Base-by-base conservation (phyloP, 2,888 invertebrate genomes). In the Ormyrus thymus region DNA sequence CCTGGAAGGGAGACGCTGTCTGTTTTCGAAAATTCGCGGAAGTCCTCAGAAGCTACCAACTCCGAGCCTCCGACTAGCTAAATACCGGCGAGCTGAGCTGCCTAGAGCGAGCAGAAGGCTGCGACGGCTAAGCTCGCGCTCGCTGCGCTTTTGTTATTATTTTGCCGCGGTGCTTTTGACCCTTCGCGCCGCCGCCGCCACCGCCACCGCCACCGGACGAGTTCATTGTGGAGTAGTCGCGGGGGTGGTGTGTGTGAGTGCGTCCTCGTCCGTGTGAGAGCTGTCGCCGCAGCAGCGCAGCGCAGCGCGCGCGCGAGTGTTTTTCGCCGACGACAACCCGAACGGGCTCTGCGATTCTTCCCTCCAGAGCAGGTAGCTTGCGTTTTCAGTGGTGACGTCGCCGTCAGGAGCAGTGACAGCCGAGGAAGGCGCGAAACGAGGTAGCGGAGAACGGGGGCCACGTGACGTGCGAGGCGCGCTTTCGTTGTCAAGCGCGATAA, bases 81-180 rank as follows among this genome's bases (percentile, higher is more conserved):
- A 29, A 29, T 29, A 29, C 29, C 29, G 29, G 29, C 29, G 3
- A 29, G 29, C 29, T 29, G 29, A 29, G 29, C 29, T 29, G 29
- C 29, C 3, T 29, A 3, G 29, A 29, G 29, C 29, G 29, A 29
- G 29, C 29, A 29, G 29, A 29, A 29, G 29, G 29, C 29, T 29
- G 1, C 29, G 29, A 29, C 29, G 29, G 29, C 29, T 29, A 29
- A 29, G 29, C 29, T 29, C 29, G 29, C 29, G 29, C 29, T 29
- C 29, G 29, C 29, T 29, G 29, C 29, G 58, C 81, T 86, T 86
- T 88, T 88, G 89, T 89, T 88, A 87, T 89, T 89, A 89, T 88
- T 89, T 88, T 88, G 88, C 86, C 86, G 86, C 86, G 88, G 87
- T 87, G 88, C 86, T 89, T 89, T 88, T 87, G 88, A 89, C 89